A percentile compares a stretch with the other conserved stretches of the same genome.
Conservation (phyloP, 2,888 invertebrate species). For the Anorthoa munda region DNA sequence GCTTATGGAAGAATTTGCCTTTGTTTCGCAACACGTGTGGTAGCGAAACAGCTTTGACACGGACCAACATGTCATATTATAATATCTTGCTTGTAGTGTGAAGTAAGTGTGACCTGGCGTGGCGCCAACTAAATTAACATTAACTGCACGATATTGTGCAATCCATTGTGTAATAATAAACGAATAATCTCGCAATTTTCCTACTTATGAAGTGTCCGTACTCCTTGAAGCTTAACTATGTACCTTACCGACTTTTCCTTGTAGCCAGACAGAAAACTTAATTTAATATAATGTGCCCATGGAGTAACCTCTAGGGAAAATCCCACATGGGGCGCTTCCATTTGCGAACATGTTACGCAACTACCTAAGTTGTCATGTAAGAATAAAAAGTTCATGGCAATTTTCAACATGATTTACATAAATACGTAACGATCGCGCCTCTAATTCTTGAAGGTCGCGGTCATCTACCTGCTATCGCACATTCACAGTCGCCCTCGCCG, state of each 20-base stretch:
- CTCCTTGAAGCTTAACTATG: background rate
- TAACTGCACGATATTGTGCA: conserved; percentile 7
- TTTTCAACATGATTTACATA: conserved; percentile 28
- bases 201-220: background rate
- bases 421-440: conserved; percentile 16
- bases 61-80: too few species aligned
- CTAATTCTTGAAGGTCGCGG: conserved; percentile 47
- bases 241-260: background rate
- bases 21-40: too few species aligned
- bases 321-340: background rate
- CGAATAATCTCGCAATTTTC: background rate
- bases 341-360: conserved; percentile 26
- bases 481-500: conserved; percentile 21
- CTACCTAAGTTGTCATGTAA: background rate
- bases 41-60: too few species aligned
- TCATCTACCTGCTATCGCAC: conserved; percentile 46
- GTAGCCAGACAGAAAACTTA: background rate
- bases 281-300: background rate
- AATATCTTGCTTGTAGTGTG: background rate
- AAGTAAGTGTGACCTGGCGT: conserved; percentile 12
- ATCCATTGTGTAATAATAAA: conserved; percentile 4
- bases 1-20: background rate
- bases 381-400: conserved; percentile 11
- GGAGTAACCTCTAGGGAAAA: background rate
- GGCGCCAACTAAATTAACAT: background rate